Base-by-base conservation (phyloP, 2,888 invertebrate genomes). In the Caprella mutica region DNA sequence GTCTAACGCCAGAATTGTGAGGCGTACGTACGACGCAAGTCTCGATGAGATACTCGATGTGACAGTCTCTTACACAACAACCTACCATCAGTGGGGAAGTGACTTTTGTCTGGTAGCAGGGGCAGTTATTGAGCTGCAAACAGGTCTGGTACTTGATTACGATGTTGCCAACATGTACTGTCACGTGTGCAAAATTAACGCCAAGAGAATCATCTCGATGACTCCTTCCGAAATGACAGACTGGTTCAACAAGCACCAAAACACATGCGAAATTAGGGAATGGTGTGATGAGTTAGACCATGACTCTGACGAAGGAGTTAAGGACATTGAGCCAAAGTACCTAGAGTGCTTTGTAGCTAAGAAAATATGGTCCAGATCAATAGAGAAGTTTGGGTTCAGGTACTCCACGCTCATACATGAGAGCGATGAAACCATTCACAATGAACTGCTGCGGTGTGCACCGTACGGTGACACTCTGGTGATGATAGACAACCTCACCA, bases 91-190 rank as follows among this genome's bases (percentile, higher is more conserved):
- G 53, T 63, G 63, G 63, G 63, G 63, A 26, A 63, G 63, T 52
- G 63, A 63, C 40, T 63, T 63, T 53, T 63, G 63, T 30, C 48
- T 63, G 12, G 63, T 63, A 21, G 63, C 63, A 26, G 63, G 63
- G n/a, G 63, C 63, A 23, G 63, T 63, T 19, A 63, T 63, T 33
- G 63, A 63, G 23, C 50, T 63, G 29, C 59, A 59, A 40, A 63
- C 63, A n/a, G 63, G 63, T 17, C 58, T 63, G 26, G 63, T 63
- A n/a, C 38, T 63, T 35, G 63, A 63, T 29, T 63, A 57, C 27
- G 63, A 63, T 42, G 63, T 63, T 39, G 63, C 59, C 19, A 63
- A 63, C 43, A 63, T 63, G 63, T 63, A 63, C 40, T 63, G 63
- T 24, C 63, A 63, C 29, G 63, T 63, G 2, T 63, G 63, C 55